Evolutionary conservation across 2,797 vertebrate species (phyloP).

Genomic region (Anguilla obscura): DNA sequence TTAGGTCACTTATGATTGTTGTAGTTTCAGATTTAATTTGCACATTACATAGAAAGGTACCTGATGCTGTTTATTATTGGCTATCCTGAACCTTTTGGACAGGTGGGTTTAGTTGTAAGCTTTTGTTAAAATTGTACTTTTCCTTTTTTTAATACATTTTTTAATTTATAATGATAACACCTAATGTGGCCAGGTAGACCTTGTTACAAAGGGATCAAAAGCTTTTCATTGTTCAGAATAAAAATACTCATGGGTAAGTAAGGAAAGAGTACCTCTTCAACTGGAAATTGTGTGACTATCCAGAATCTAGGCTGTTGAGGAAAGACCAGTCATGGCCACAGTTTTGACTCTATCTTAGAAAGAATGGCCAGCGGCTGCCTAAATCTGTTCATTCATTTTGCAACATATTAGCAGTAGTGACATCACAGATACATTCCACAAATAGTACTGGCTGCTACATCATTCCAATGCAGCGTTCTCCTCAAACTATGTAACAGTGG

Average conservation of each 20-base stretch:
- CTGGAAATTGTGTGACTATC: not conserved
- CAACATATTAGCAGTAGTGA: not conserved
- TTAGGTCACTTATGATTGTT: not conserved
- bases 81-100: constrained; percentile 9
- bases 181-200: not conserved
- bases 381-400: not conserved
- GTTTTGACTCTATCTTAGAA: not conserved
- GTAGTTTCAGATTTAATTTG: constrained; percentile 11
- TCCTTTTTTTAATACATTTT: not conserved
- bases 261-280: not conserved
- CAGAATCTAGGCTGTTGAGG: not conserved
- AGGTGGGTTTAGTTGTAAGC: not conserved
- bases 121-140: not conserved
- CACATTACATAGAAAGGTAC: not conserved
- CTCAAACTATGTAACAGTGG: too few species aligned
- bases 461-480: not conserved
- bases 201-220: not conserved
- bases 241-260: constrained; percentile 30
- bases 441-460: not conserved
- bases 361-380: not conserved
- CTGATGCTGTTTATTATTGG: not conserved
- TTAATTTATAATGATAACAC: constrained; percentile 4
- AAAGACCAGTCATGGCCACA: not conserved
- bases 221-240: not conserved
- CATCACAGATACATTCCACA: not conserved